Evolutionary conservation across 2,113 vertebrate species (phyloP).

Genomic region (Ancistrus triradiatus): DNA sequence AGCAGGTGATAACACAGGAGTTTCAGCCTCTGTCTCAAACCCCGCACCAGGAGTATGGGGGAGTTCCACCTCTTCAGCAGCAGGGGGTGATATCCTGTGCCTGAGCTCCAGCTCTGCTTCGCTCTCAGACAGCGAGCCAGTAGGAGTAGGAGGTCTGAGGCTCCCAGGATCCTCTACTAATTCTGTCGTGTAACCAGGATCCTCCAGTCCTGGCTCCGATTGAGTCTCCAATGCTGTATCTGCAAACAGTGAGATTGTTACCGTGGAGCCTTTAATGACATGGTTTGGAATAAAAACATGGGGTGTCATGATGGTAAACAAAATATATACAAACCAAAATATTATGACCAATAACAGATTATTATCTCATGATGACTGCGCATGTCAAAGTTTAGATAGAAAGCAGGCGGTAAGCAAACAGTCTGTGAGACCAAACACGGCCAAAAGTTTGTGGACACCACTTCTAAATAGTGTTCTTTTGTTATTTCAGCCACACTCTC

Average conservation of each 20-base stretch:
- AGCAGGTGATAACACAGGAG: constrained; percentile 46
- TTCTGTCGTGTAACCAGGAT: constrained; percentile 53
- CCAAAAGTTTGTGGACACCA: too few species aligned
- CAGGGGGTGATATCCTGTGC: constrained; percentile 60
- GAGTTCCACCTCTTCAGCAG: constrained; percentile 67
- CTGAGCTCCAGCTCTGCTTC: constrained; percentile 63
- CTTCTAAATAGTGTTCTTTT: too few species aligned
- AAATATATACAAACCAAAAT: too few species aligned
- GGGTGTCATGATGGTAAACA: too few species aligned
- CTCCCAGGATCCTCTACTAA: constrained; percentile 51
- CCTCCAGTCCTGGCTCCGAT: constrained; percentile 59
- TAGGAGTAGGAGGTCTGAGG: constrained; percentile 67
- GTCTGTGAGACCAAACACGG: too few species aligned
- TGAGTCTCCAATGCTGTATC: constrained; percentile 43
- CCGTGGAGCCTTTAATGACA: too few species aligned
- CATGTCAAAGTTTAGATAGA: too few species aligned
- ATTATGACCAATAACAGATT: too few species aligned
- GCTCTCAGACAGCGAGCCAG: constrained; percentile 64
- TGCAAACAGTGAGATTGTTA: constrained; percentile 16
- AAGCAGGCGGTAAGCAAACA: too few species aligned
- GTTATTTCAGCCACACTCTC: too few species aligned
- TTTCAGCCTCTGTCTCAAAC: constrained; percentile 61
- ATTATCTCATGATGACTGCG: too few species aligned
- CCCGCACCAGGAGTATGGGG: constrained; percentile 78
- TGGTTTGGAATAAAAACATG: too few species aligned